Percentiles rank a stretch among this genome's conserved stretches.
Evolutionary conservation across 2,888 invertebrate genomes (phyloP).

Genomic region (Tribolium freemani): DNA sequence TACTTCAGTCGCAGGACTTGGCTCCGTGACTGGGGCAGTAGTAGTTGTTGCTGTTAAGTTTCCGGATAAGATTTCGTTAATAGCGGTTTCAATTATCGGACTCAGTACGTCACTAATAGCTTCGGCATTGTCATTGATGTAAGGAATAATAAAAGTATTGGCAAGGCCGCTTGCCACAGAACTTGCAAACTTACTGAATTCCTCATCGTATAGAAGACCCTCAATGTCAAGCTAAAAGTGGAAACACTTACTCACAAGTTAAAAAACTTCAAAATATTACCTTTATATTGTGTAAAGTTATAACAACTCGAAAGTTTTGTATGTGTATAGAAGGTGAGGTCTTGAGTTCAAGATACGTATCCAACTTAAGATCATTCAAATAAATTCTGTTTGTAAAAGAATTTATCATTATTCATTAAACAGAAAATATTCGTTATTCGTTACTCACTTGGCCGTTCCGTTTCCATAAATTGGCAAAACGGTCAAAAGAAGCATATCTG

Average conservation of each 20-base stretch:
- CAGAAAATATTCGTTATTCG: neutral
- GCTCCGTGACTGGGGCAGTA: neutral
- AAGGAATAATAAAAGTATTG: neutral
- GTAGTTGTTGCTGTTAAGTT: neutral
- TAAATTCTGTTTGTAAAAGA: neutral
- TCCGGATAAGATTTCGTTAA: neutral
- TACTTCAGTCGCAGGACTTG: neutral
- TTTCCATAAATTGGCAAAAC: conserved; percentile 15
- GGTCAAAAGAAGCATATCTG: neutral
- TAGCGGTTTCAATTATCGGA: neutral
- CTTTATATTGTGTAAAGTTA: neutral
- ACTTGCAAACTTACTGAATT: neutral
- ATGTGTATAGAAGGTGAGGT: neutral
- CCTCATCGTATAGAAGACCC: neutral
- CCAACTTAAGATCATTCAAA: neutral
- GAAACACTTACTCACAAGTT: neutral
- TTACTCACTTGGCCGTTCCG: neutral
- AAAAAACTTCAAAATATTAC: neutral
- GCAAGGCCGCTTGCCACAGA: neutral
- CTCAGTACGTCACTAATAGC: neutral
- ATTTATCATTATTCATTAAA: neutral
- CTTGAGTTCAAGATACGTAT: neutral
- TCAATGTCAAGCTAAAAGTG: neutral
- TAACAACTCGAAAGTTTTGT: neutral
- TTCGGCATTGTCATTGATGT: neutral